These are phyloP conservation scores for Desmodus rotundus DNA, from an alignment of 2,113 vertebrate species.

Conservation along the genomic window DNA sequence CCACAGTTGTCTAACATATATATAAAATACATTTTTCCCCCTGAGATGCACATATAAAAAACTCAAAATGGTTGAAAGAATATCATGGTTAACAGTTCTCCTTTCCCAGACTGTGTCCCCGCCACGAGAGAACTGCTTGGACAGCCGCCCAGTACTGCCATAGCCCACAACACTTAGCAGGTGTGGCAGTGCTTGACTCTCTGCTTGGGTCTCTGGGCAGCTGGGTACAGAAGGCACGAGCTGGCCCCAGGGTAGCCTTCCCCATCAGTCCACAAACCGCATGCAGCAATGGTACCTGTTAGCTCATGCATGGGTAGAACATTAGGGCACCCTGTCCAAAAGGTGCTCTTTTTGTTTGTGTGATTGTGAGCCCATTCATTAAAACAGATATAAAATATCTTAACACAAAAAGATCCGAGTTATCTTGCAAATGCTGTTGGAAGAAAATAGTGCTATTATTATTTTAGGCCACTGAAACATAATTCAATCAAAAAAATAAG, in stretches of 20 bases:
- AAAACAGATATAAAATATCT: slow-evolving; percentile 69
- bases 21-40: slow-evolving; percentile 46
- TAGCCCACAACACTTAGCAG: fast-evolving
- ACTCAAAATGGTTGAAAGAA: slow-evolving; percentile 65
- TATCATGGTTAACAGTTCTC: slow-evolving; percentile 58
- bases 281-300: slow-evolving; percentile 65
- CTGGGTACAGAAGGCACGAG: neutral
- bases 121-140: neutral
- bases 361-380: slow-evolving; percentile 81
- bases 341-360: slow-evolving; percentile 64
- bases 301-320: slow-evolving; percentile 81
- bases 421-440: slow-evolving; percentile 83
- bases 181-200: neutral
- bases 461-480: slow-evolving; percentile 69
- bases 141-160: neutral
- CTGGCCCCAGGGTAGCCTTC: neutral
- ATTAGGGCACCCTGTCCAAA: slow-evolving; percentile 73
- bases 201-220: neutral
- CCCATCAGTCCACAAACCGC: slow-evolving; percentile 73
- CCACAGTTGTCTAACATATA: slow-evolving; percentile 32
- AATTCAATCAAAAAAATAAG: slow-evolving; percentile 66
- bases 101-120: slow-evolving; percentile 72
- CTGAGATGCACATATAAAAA: slow-evolving; percentile 58
- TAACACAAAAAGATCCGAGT: slow-evolving; percentile 71
- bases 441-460: slow-evolving; percentile 81